These are phyloP conservation scores for Acanthurus leucopareius DNA, from an alignment of 2,797 vertebrate genomes.

Conservation along the genomic window DNA sequence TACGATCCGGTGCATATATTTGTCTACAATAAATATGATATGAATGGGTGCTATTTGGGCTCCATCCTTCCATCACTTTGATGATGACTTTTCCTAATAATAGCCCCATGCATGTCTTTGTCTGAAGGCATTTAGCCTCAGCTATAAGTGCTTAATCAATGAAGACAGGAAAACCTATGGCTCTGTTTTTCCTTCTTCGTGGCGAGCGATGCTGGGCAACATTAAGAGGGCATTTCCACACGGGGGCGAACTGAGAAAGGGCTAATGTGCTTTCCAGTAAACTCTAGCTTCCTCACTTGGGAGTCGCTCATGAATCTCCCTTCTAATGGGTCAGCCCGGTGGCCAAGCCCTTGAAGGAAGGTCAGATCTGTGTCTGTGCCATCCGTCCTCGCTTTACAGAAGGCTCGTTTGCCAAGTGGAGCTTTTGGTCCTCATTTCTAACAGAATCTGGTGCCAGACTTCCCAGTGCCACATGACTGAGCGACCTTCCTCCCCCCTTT, in stretches of 20 bases:
- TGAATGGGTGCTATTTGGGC: constrained; percentile 50
- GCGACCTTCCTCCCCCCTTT: constrained; percentile 30
- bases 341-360: constrained; percentile 78
- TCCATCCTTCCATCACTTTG: constrained; percentile 55
- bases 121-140: constrained; percentile 46
- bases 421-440: constrained; percentile 49
- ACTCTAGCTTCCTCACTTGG: constrained; percentile 58
- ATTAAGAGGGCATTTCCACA: constrained; percentile 74
- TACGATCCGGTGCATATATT: constrained; percentile 18
- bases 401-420: constrained; percentile 53
- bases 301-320: constrained; percentile 69
- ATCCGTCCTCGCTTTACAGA: constrained; percentile 52
- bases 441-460: constrained; percentile 59
- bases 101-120: constrained; percentile 52
- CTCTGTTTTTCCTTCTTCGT: constrained; percentile 44
- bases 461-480: constrained; percentile 66
- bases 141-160: constrained; percentile 57
- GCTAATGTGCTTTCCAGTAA: constrained; percentile 78
- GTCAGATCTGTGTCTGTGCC: constrained; percentile 71
- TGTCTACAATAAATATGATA: constrained; percentile 41
- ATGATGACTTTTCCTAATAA: constrained; percentile 62
- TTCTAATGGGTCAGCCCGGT: constrained; percentile 74
- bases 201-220: constrained; percentile 57
- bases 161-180: constrained; percentile 51
- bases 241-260: constrained; percentile 66